Evolutionary conservation across 2,888 invertebrate genomes (phyloP).

Genomic region (Tetramorium bicarinatum): DNA sequence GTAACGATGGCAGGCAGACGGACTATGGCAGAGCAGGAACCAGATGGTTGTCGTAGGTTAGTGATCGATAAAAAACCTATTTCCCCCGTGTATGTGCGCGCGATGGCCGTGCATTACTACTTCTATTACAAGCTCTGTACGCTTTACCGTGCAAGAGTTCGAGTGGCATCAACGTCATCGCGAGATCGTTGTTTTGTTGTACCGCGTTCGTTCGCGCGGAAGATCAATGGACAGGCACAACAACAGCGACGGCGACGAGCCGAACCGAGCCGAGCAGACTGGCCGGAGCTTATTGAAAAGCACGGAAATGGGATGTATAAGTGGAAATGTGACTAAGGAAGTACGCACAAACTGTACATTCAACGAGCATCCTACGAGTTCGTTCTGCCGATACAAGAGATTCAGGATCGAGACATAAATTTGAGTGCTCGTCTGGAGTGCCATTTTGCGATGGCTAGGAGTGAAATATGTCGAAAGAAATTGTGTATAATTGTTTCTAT

Average conservation of each 20-base stretch:
- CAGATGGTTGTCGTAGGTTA: conserved; percentile 83
- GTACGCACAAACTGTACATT: conserved; percentile 17
- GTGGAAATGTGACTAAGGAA: conserved; percentile 47
- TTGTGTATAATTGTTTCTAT: not conserved
- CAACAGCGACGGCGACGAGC: conserved; percentile 43
- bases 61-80: conserved; percentile 79
- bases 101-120: conserved; percentile 58
- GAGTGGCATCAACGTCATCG: conserved; percentile 69
- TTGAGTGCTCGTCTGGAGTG: not conserved
- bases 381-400: conserved; percentile 34
- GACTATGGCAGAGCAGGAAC: conserved; percentile 64
- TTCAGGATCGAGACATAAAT: conserved; percentile 1
- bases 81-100: conserved; percentile 65
- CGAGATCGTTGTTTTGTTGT: conserved; percentile 72
- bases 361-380: conserved; percentile 32
- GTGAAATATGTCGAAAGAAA: not conserved
- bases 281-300: conserved; percentile 68
- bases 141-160: conserved; percentile 62
- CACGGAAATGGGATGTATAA: conserved; percentile 61
- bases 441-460: not conserved
- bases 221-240: conserved; percentile 62
- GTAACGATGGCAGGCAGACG: conserved; percentile 47
- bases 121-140: conserved; percentile 67
- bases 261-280: conserved; percentile 22
- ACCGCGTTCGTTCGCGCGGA: conserved; percentile 53